Evolutionary conservation across 2,113 vertebrate genomes (phyloP), one percentile per base, ranked within the genome.

Genomic region (Apeltes quadracus): DNA sequence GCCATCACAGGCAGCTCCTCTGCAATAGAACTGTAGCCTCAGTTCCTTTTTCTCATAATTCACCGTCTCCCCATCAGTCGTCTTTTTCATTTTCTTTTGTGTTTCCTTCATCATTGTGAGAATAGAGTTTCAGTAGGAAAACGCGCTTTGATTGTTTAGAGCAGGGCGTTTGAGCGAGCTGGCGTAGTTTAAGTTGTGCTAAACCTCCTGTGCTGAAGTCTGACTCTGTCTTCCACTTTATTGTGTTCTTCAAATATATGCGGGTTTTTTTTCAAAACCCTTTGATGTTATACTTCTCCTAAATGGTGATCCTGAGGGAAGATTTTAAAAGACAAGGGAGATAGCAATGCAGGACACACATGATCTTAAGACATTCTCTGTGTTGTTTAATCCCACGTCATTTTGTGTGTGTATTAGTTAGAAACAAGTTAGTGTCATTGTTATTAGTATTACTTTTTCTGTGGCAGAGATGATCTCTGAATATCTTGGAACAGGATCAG

Each of bases 91-190:
- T 44, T 57, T 51, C 62, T 51, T 29, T 29, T 68, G n/a, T 50
- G 41, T 81, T 74, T 76, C 70, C 58, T 73, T 81, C 58, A 62
- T 72, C 71, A 74, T 64, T 10, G 59, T 80, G 69, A 83, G 69
- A 82, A 83, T 83, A 66, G 62, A 70, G 61, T 83, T 78, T 80
- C 78, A 64, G 70, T 29, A 74, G 69, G 65, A 78, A 86, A 72
- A 85, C 63, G 34, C 51, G 34, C 78, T 82, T 89, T 56, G 67
- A 78, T 78, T 81, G 87, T 90, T 89, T 64, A 89, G 61, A 43
- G 36, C 34, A 27, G 23, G 18, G 48, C 38, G 58, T 73, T 83
- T 68, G 57, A 54, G 56, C 16, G 12, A 66, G 62, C 78, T 76
- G 73, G 77, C 56, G 75, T 81, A 75, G 72, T 78, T 43, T 58